Percentiles rank a stretch among this genome's conserved stretches.
Conservation (phyloP, 1,140 invertebrate genomes). For the Drosophila fuyamai region DNA sequence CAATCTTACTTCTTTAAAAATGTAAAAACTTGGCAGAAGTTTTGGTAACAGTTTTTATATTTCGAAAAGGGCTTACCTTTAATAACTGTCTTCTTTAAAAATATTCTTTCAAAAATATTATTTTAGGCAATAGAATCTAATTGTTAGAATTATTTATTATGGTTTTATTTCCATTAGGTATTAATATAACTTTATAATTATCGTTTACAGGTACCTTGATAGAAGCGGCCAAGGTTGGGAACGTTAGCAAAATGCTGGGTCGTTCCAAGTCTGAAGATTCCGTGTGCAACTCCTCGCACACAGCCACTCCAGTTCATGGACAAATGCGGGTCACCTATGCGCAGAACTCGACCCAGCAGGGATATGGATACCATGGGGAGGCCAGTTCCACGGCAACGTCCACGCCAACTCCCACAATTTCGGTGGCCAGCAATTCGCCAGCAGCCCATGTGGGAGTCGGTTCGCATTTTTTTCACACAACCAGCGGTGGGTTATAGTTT, state of each 20-base stretch:
- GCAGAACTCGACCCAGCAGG: conserved; percentile 66
- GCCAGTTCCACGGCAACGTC: conserved; percentile 1
- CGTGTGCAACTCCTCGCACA: conserved; percentile 88
- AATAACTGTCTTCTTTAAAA: no score
- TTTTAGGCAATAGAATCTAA: background rate
- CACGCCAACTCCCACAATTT: conserved; percentile 9
- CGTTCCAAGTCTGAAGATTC: conserved; percentile 92
- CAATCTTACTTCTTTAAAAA: no score
- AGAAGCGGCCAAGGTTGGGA: conserved; percentile 92
- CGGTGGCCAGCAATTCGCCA: conserved; percentile 16
- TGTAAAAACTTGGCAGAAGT: no score
- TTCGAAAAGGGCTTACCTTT: no score
- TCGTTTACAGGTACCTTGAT: conserved; percentile 88
- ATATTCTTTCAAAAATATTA: no score
- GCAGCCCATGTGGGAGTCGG: conserved; percentile 50
- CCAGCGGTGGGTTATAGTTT: conserved; percentile 48
- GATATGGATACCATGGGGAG: conserved; percentile 51
- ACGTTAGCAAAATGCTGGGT: conserved; percentile 91
- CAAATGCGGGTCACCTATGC: conserved; percentile 76
- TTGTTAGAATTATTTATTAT: no score
- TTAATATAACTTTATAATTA: background rate
- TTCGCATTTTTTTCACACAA: conserved; percentile 78
- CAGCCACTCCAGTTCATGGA: conserved; percentile 70
- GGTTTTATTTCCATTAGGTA: no score
- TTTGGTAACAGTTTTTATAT: no score